A percentile compares a stretch with the other conserved stretches of the same genome.
Conservation (phyloP, 2,113 vertebrate genomes). For the Hyaena hyaena region DNA sequence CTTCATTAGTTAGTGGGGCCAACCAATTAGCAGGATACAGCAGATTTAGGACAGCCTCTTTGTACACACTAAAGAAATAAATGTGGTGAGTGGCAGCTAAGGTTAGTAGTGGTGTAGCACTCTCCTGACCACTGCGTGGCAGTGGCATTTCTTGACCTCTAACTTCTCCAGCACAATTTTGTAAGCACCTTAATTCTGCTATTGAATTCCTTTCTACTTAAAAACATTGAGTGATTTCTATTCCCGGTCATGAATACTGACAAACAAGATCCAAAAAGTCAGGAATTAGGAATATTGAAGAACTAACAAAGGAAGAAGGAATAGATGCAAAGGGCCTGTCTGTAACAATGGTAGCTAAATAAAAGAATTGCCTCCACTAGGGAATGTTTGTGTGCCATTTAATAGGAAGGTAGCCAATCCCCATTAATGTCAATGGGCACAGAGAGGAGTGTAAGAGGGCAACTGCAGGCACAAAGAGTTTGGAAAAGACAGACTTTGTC, state of each 20-base stretch:
- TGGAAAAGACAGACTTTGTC: neutral
- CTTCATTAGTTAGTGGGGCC: neutral
- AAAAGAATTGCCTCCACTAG: neutral
- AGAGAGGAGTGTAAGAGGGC: neutral
- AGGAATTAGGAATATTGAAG: neutral
- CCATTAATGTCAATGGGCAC: neutral
- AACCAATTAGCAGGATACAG: neutral
- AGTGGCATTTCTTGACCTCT: neutral
- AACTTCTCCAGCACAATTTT: neutral
- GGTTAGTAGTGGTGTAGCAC: neutral
- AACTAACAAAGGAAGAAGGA: neutral
- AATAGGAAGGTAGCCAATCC: neutral
- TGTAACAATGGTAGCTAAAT: neutral
- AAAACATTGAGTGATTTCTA: neutral
- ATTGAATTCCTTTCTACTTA: neutral
- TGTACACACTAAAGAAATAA: neutral
- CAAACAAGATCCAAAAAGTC: neutral
- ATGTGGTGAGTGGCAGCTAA: accelerated
- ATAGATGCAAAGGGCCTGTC: neutral
- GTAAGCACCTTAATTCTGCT: neutral
- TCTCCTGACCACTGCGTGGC: neutral
- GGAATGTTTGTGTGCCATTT: neutral
- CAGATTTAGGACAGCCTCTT: neutral
- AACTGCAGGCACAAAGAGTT: neutral
- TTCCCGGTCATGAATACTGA: neutral